Base-by-base conservation (phyloP, 37 sponge, comb jelly and placozoan genomes). In the Spongilla lacustris region DNA sequence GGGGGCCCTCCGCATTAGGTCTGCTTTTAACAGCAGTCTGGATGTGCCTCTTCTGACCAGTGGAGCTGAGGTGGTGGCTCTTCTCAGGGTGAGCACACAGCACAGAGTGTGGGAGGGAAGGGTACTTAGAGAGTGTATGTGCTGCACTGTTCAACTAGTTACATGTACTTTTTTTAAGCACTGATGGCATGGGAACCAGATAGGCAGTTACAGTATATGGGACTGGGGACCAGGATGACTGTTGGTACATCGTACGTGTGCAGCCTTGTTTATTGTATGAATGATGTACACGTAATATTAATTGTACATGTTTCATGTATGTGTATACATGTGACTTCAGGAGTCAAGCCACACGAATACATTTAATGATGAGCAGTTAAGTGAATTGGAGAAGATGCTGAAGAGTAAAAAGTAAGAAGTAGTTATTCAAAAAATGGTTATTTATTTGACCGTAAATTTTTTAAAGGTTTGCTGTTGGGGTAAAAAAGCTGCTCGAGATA, bases 401-500 rank as follows among this genome's bases (percentile, higher is more conserved):
- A 79, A 41, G 23, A 27, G 35, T 29, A 81, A 81, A 29, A 88
- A 71, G 88, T 90, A 35, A 87, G 84, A 26, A 14, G 9, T 1
- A 66, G 32, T 73, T 4, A 13, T 79, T 30, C 10, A 25, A 38
- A 36, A 17, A 28, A 67, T 66, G 24, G 73, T 75, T 33, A 78
- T 73, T 71, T 23, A 26, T 33, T 49, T 77, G 12, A 28, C 27
- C 29, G 3, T 75, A 22, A 17, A 22, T 27, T 19, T 72, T 30
- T 13, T 68, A 76, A 34, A 85, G 90, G 46, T 69, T 85, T 30
- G 5, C 31, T 4, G 80, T 96, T 76, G 97, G 97, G 8, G 90
- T 96, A 29, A 94, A 96, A 84, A 96, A 96, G 67, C 33, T 96
- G 35, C 68, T 96, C 0, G 72, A 83, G 24, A 50, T 96, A 6